phyloP scores from a whole-genome alignment of 2,113 vertebrate genomes.

The Anoura caudifer region DNA sequence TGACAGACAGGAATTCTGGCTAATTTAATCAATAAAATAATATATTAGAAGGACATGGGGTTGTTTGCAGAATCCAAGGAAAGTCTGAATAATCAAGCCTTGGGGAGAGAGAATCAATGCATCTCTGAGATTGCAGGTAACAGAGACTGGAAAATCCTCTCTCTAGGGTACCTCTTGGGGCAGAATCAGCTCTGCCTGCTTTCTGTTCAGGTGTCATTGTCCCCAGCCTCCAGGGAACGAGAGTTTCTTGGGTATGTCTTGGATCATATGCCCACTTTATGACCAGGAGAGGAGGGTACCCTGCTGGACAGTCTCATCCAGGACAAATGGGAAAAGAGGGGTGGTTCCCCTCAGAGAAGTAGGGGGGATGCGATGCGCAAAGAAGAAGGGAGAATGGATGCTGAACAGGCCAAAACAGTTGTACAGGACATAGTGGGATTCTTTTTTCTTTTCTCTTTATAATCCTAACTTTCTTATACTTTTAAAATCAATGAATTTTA shows the following conservation, averaged over 20 bases:
- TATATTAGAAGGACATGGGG: background rate
- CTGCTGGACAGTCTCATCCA: background rate
- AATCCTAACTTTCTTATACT: background rate
- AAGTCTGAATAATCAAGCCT: background rate
- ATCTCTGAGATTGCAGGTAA: background rate
- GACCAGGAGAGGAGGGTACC: background rate
- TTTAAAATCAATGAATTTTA: background rate
- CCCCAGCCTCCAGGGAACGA: background rate
- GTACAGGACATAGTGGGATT: background rate
- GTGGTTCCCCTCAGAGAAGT: accelerated
- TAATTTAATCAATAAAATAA: background rate
- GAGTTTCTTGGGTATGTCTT: background rate
- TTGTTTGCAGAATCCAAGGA: background rate
- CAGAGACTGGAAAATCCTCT: background rate
- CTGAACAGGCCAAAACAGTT: background rate
- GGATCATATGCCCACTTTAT: background rate
- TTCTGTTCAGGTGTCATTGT: background rate
- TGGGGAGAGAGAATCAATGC: background rate
- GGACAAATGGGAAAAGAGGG: background rate
- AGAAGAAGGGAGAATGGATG: background rate
- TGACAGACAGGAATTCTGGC: background rate
- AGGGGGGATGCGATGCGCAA: background rate
- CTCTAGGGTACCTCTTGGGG: background rate
- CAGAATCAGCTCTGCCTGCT: background rate
- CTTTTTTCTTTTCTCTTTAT: background rate